A percentile compares a stretch with the other conserved stretches of the same genome.
Conservation (phyloP, 2,113 vertebrate genomes). For the Glaucidium brasilianum region DNA sequence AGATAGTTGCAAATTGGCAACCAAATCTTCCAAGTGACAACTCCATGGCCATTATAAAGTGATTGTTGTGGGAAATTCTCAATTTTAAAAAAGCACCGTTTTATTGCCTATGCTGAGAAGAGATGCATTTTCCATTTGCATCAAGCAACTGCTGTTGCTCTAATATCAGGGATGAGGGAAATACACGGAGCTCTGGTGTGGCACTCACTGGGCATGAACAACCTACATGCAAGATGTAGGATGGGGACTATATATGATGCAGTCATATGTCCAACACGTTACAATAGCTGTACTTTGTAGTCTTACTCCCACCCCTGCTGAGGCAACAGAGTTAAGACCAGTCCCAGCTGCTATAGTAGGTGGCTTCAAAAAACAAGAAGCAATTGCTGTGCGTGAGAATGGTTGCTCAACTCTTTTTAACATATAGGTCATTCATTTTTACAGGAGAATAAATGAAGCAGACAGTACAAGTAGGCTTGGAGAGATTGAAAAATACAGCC, state of each 20-base stretch:
- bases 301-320: neutral
- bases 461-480: neutral
- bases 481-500: neutral
- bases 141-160: neutral
- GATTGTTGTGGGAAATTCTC: neutral
- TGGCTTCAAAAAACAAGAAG: neutral
- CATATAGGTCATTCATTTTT: neutral
- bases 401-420: neutral
- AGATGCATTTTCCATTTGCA: neutral
- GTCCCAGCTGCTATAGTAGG: neutral
- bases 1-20: neutral
- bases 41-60: neutral
- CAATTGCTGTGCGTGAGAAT: neutral
- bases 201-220: neutral
- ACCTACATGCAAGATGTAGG: accelerated
- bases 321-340: neutral
- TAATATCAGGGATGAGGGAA: neutral
- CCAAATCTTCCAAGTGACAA: neutral
- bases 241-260: neutral
- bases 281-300: neutral
- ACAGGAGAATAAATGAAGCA: neutral
- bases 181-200: neutral
- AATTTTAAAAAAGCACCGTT: neutral
- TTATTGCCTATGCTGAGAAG: neutral
- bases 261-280: neutral